Evolutionary conservation across 2,888 invertebrate genomes (phyloP).

Genomic region (Gerosis bhagava): DNA sequence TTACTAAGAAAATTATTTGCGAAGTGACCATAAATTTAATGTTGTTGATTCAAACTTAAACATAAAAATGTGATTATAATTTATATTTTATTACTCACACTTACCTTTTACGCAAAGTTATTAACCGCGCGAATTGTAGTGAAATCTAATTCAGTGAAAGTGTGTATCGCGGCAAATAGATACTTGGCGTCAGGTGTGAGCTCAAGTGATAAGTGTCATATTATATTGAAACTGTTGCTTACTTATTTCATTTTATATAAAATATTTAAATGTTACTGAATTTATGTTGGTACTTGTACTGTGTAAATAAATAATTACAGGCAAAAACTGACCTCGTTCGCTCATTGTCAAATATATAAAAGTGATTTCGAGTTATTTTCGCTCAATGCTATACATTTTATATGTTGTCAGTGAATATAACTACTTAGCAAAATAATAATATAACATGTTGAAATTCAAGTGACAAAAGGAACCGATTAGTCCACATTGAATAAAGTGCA

Average conservation of each 20-base stretch:
- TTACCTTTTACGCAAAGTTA: conserved; percentile 43
- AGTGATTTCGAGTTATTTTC: conserved; percentile 29
- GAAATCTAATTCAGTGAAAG: conserved; percentile 72
- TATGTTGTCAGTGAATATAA: too few species aligned
- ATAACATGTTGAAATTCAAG: conserved; percentile 1
- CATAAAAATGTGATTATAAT: background rate
- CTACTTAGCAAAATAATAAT: too few species aligned
- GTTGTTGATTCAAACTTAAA: too few species aligned
- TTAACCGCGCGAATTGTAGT: conserved; percentile 50
- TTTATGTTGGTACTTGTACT: too few species aligned
- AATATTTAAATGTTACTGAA: too few species aligned
- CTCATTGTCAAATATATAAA: conserved; percentile 55
- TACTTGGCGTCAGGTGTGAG: conserved; percentile 35
- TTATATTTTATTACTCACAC: background rate
- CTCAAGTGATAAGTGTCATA: conserved; percentile 25
- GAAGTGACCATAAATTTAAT: too few species aligned
- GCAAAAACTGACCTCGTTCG: conserved; percentile 66
- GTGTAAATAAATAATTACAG: conserved; percentile 54
- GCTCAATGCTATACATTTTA: conserved; percentile 32
- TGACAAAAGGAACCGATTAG: conserved; percentile 6
- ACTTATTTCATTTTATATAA: too few species aligned
- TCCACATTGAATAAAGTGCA: background rate
- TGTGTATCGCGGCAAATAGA: conserved; percentile 41
- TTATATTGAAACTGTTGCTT: too few species aligned
- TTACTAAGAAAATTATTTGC: too few species aligned